phyloP scores from a whole-genome alignment of 1,140 invertebrate species.

The Leucophenga varia region DNA sequence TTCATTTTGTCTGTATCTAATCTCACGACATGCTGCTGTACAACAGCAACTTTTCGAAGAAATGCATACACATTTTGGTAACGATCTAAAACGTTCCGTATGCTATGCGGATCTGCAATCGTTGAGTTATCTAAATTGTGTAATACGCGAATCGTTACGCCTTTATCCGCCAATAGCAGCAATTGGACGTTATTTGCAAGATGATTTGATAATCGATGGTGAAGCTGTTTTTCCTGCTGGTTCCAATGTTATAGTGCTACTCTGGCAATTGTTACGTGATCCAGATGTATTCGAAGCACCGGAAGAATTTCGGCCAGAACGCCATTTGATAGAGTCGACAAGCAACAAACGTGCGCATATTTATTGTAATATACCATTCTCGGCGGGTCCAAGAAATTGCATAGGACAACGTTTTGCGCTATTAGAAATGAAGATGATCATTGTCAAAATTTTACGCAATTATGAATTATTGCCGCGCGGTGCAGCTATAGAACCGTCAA shows the following conservation, averaged over 20 bases:
- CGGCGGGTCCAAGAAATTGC: conserved; percentile 73
- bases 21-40: conserved; percentile 32
- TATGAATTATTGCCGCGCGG: conserved; percentile 36
- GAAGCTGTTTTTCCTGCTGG: conserved; percentile 41
- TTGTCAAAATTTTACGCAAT: conserved; percentile 47
- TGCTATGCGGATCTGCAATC: conserved; percentile 59
- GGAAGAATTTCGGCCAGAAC: conserved; percentile 64
- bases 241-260: conserved; percentile 52
- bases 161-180: conserved; percentile 65
- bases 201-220: conserved; percentile 57
- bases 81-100: conserved; percentile 39
- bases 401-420: conserved; percentile 62
- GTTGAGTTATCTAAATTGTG: conserved; percentile 63
- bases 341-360: background rate
- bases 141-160: conserved; percentile 63
- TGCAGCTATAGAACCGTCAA: conserved; percentile 28
- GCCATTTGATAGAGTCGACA: conserved; percentile 27
- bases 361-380: conserved; percentile 66
- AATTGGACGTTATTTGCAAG: conserved; percentile 59
- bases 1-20: conserved; percentile 32
- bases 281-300: conserved; percentile 29
- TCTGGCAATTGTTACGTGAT: conserved; percentile 48
- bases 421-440: conserved; percentile 50
- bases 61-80: conserved; percentile 58
- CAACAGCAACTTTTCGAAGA: conserved; percentile 64